phyloP scores from a whole-genome alignment of 1,140 invertebrate species.

The Mactra quadrangularis region DNA sequence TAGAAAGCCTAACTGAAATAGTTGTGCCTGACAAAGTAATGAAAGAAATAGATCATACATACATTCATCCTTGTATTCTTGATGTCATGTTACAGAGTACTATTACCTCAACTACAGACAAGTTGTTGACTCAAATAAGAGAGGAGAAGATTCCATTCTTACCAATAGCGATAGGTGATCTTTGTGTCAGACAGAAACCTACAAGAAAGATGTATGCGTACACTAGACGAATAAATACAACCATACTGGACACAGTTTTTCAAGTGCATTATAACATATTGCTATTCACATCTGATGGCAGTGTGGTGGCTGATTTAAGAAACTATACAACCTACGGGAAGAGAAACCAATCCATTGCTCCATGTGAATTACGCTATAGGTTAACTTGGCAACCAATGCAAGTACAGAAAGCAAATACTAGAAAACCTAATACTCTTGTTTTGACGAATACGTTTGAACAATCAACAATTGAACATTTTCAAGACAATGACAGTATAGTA shows the following conservation, averaged over 20 bases:
- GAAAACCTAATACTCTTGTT: not conserved
- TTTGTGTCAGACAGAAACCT: conserved; percentile 1
- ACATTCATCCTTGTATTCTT: conserved; percentile 33
- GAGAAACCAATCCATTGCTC: conserved; percentile 10
- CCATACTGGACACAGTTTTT: conserved; percentile 10
- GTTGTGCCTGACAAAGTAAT: not conserved
- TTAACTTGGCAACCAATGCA: conserved; percentile 3
- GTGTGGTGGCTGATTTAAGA: conserved; percentile 1
- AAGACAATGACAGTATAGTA: not conserved
- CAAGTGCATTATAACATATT: conserved; percentile 17
- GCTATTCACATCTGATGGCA: not conserved
- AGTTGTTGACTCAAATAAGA: not conserved
- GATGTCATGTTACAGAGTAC: conserved; percentile 45
- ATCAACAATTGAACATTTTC: not conserved
- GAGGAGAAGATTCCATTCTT: not conserved
- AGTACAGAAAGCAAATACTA: not conserved
- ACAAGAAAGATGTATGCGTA: conserved; percentile 12
- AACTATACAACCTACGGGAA: conserved; percentile 41
- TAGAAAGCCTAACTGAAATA: conserved; percentile 1
- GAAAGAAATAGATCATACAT: not conserved
- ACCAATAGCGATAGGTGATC: conserved; percentile 10
- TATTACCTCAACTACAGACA: not conserved
- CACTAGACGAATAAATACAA: conserved; percentile 14
- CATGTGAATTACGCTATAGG: conserved; percentile 20
- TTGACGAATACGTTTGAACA: not conserved